phyloP scores from a whole-genome alignment of 2,797 vertebrate species.

The Tympanoctomys barrerae region DNA sequence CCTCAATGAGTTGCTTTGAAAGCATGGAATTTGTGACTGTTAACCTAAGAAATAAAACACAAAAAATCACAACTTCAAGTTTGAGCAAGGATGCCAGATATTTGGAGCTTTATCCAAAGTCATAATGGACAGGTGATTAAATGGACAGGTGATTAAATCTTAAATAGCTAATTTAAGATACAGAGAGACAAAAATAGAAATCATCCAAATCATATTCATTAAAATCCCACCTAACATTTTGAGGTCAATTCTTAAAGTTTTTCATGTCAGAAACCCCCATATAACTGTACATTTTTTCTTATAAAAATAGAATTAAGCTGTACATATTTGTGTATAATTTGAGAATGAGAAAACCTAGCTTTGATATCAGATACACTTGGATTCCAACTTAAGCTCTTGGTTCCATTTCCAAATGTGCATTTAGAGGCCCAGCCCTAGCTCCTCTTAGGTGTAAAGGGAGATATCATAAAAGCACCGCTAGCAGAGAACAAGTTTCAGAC shows the following conservation, averaged over 20 bases:
- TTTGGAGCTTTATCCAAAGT: slow-evolving; percentile 45
- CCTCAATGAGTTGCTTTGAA: slow-evolving; percentile 24
- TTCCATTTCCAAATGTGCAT: neutral
- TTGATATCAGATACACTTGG: slow-evolving; percentile 34
- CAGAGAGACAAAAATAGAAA: slow-evolving; percentile 38
- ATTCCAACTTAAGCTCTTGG: neutral
- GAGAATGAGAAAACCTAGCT: neutral
- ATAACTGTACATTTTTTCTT: slow-evolving; percentile 33
- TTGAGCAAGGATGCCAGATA: slow-evolving; percentile 18
- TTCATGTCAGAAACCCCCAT: slow-evolving; percentile 18
- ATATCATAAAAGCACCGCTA: neutral
- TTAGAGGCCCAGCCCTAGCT: neutral
- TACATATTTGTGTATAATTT: slow-evolving; percentile 23
- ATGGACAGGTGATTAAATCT: neutral
- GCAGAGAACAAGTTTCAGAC: neutral
- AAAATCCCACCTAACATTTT: slow-evolving; percentile 51
- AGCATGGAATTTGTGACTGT: slow-evolving; percentile 22
- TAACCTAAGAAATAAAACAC: slow-evolving; percentile 58
- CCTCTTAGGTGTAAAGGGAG: neutral
- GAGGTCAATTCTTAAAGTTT: slow-evolving; percentile 21
- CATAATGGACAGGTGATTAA: neutral
- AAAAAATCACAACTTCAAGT: slow-evolving; percentile 8
- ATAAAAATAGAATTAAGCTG: neutral
- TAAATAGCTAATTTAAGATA: slow-evolving; percentile 37
- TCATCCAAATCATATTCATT: slow-evolving; percentile 43